phyloP scores from a whole-genome alignment of 1,140 invertebrate genomes.

The Trichonephila clavipes region DNA sequence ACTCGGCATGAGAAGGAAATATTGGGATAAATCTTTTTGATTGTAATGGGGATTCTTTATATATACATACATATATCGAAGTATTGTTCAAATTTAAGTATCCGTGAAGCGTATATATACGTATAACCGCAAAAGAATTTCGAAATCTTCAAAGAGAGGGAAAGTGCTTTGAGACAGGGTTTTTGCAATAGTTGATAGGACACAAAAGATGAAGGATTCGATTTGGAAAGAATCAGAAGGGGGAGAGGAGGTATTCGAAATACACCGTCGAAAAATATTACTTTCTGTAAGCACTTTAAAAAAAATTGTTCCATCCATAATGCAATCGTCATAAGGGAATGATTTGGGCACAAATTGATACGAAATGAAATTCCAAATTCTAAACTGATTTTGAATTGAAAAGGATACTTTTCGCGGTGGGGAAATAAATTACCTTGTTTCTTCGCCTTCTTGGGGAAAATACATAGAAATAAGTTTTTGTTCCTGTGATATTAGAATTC shows the following conservation, averaged over 20 bases:
- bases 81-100: too few species aligned
- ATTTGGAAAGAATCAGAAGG: too few species aligned
- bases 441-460: neutral
- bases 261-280: too few species aligned
- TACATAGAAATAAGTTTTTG: neutral
- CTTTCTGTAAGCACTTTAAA: neutral
- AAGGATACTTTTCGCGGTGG: too few species aligned
- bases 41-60: neutral
- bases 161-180: neutral
- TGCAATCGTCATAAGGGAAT: neutral
- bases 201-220: neutral
- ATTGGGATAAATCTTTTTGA: neutral
- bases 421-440: neutral
- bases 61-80: neutral
- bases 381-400: neutral
- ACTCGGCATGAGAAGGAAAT: neutral
- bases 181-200: neutral
- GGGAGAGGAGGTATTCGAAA: neutral
- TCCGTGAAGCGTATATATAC: too few species aligned
- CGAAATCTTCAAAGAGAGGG: neutral
- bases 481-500: neutral
- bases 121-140: neutral
- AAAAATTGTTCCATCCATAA: neutral
- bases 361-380: constrained; percentile 10
- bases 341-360: neutral